Conservation (phyloP, 2,888 invertebrate genomes). For the Penaeus monodon region DNA sequence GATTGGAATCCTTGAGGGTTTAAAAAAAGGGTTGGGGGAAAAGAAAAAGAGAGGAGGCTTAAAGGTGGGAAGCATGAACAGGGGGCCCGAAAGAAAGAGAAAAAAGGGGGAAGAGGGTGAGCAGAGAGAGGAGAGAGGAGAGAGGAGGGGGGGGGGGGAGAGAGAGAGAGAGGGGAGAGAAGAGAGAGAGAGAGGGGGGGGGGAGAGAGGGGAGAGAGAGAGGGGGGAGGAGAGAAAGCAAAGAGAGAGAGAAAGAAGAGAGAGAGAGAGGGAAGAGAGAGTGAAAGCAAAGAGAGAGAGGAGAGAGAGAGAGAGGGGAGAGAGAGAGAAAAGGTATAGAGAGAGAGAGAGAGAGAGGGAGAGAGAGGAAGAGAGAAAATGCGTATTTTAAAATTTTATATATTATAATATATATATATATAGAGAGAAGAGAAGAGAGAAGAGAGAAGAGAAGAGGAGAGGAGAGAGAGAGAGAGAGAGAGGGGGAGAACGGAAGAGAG, state of each 20-base stretch:
- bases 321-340: no score
- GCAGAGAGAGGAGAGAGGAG: no score
- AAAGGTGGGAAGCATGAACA: no score
- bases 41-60: no score
- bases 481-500: slow-evolving; percentile 12
- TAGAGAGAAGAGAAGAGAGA: no score
- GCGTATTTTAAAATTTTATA: no score
- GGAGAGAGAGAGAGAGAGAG: slow-evolving; percentile 40
- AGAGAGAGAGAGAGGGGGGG: not conserved
- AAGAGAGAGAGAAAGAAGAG: slow-evolving; percentile 5
- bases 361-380: slow-evolving; percentile 3
- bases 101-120: not conserved
- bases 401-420: no score
- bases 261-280: not conserved
- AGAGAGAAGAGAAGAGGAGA: slow-evolving; percentile 8
- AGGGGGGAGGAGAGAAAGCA: not conserved
- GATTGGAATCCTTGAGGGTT: no score
- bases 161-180: not conserved
- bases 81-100: no score
- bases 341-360: not conserved
- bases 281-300: not conserved
- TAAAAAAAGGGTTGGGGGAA: no score
- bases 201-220: not conserved
- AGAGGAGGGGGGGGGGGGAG: no score
- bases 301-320: not conserved